These are phyloP conservation scores for Hybognathus amarus DNA, from an alignment of 2,797 vertebrate species.

Conservation along the genomic window DNA sequence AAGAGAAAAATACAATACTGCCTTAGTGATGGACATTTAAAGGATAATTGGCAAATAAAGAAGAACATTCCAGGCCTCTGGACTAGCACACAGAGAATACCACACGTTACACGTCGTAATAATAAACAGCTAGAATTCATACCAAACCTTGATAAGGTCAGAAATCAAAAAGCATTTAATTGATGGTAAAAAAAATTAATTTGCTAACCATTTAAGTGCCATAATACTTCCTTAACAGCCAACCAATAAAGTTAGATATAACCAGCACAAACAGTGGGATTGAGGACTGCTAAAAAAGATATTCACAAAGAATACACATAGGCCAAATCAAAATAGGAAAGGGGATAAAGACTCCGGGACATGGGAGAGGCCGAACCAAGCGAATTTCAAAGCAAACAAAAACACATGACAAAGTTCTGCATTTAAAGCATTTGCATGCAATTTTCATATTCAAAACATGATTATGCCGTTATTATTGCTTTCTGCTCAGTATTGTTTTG, in stretches of 20 bases:
- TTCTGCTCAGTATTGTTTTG: constrained; percentile 51
- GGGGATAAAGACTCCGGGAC: constrained; percentile 1
- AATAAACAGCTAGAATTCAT: constrained; percentile 40
- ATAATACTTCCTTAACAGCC: constrained; percentile 21
- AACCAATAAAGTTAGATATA: constrained; percentile 29
- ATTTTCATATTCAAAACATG: constrained; percentile 39
- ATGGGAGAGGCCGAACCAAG: constrained; percentile 22
- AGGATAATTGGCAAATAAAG: constrained; percentile 47
- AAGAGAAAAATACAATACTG: constrained; percentile 54
- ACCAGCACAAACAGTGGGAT: constrained; percentile 36
- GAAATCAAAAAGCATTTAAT: constrained; percentile 44
- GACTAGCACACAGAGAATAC: constrained; percentile 46
- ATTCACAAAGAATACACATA: constrained; percentile 38
- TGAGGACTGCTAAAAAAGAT: constrained; percentile 26
- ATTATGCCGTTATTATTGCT: constrained; percentile 55
- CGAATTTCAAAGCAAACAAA: constrained; percentile 37
- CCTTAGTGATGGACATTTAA: constrained; percentile 47
- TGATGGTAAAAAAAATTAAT: constrained; percentile 21
- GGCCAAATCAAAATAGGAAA: constrained; percentile 27
- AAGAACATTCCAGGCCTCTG: constrained; percentile 50
- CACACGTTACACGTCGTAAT: constrained; percentile 47
- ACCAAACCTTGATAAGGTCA: constrained; percentile 16
- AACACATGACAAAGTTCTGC: constrained; percentile 11
- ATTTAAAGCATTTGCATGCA: constrained; percentile 48
- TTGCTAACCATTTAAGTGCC: constrained; percentile 24